Conservation (phyloP, 2,797 vertebrate species). For the Lutra lutra region DNA sequence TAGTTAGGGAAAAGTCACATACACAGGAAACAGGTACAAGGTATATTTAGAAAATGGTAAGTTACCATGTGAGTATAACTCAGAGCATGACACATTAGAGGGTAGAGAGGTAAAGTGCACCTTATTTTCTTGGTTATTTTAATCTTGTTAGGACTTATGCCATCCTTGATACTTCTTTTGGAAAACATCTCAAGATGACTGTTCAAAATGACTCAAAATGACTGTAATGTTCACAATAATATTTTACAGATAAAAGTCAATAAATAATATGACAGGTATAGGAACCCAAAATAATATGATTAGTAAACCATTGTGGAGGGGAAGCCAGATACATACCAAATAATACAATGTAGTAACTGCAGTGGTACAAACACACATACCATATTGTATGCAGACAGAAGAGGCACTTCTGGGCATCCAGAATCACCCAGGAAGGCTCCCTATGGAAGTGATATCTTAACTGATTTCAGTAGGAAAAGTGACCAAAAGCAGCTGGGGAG, state of each 20-base stretch:
- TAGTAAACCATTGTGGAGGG: not conserved
- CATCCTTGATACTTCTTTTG: not conserved
- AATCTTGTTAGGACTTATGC: not conserved
- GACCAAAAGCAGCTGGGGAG: not conserved
- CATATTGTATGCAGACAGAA: not conserved
- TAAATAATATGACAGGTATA: not conserved
- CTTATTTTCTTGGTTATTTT: not conserved
- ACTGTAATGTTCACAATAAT: not conserved
- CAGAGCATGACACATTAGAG: not conserved
- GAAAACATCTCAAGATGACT: not conserved
- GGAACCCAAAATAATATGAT: not conserved
- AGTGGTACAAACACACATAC: no score
- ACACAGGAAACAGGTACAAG: not conserved
- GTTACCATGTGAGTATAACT: not conserved
- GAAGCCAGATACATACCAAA: not conserved
- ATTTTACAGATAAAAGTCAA: not conserved
- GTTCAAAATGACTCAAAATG: not conserved
- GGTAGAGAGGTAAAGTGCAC: not conserved
- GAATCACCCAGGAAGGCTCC: not conserved
- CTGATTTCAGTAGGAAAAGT: not conserved
- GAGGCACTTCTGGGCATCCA: not conserved
- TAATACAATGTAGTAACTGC: not conserved
- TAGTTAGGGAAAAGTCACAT: not conserved
- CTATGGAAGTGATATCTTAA: not conserved
- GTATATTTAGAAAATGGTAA: not conserved